Percentiles rank a stretch among this genome's conserved stretches.
phyloP scores from a whole-genome alignment of 2,888 invertebrate genomes.

The Ferrisia virgata region DNA sequence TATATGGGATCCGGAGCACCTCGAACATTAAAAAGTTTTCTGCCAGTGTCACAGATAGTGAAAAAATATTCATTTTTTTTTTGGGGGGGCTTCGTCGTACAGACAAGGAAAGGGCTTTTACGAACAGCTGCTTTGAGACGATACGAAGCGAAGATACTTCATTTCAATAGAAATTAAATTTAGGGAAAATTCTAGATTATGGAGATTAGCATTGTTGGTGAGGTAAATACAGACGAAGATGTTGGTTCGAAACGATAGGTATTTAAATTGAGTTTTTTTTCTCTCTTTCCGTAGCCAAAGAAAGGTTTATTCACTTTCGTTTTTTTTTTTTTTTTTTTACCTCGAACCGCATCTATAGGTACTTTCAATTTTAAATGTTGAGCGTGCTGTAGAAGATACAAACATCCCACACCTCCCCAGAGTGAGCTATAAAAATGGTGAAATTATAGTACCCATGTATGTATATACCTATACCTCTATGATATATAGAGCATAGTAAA shows the following conservation, averaged over 20 bases:
- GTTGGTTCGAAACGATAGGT: not conserved
- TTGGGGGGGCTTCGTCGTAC: not conserved
- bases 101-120: too few species aligned
- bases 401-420: not conserved
- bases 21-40: not conserved
- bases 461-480: too few species aligned
- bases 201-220: not conserved
- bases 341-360: not conserved
- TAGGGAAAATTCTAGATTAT: constrained; percentile 13
- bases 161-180: constrained; percentile 14
- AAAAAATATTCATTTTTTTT: not conserved
- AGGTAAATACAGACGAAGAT: not conserved
- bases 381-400: not conserved
- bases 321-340: not conserved
- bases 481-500: not conserved
- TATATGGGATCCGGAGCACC: not conserved
- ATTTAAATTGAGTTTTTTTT: constrained; percentile 7
- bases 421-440: not conserved
- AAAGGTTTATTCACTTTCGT: too few species aligned
- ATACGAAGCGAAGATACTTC: not conserved
- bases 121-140: not conserved
- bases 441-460: not conserved
- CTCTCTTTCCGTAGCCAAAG: not conserved
- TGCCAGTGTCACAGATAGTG: not conserved
- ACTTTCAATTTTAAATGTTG: not conserved